Evolutionary conservation across 2,113 vertebrate species (phyloP).

Genomic region (Misgurnus mizolepis): DNA sequence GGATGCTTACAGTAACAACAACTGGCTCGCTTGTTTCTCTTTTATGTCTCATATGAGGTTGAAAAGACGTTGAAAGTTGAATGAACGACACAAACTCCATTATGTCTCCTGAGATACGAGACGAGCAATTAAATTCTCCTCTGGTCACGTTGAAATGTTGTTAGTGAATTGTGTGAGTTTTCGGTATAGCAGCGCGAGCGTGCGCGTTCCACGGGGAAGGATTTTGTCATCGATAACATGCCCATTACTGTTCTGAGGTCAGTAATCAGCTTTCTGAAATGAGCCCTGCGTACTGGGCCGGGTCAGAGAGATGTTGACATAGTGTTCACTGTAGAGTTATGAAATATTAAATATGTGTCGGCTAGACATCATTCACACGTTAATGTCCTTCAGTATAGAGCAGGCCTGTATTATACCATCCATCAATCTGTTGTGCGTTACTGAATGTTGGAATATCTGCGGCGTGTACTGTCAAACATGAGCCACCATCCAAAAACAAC

Average conservation of each 20-base stretch:
- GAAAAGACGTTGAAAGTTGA: neutral
- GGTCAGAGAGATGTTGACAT: constrained; percentile 41
- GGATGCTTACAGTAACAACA: no score
- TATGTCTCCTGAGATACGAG: neutral
- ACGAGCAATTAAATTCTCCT: constrained; percentile 5
- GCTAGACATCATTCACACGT: constrained; percentile 59
- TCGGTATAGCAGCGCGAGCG: constrained; percentile 31
- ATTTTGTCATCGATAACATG: constrained; percentile 9
- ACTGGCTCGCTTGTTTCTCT: no score
- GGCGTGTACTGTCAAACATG: constrained; percentile 14
- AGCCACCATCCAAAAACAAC: constrained; percentile 5
- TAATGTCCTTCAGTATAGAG: constrained; percentile 56
- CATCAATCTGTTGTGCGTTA: constrained; percentile 48
- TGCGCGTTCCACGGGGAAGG: constrained; percentile 8
- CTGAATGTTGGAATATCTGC: neutral
- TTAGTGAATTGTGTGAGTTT: constrained; percentile 6
- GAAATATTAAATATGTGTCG: constrained; percentile 56
- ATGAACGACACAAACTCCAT: neutral
- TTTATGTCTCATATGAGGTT: no score
- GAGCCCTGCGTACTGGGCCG: constrained; percentile 7
- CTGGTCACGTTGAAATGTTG: neutral
- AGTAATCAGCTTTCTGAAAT: constrained; percentile 67
- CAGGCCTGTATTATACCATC: constrained; percentile 54
- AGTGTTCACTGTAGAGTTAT: constrained; percentile 38
- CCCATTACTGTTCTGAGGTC: constrained; percentile 54